Percentiles rank a stretch among this genome's conserved stretches.
Evolutionary conservation across 2,113 vertebrate species (phyloP).

Genomic region (Argyrosomus japonicus): DNA sequence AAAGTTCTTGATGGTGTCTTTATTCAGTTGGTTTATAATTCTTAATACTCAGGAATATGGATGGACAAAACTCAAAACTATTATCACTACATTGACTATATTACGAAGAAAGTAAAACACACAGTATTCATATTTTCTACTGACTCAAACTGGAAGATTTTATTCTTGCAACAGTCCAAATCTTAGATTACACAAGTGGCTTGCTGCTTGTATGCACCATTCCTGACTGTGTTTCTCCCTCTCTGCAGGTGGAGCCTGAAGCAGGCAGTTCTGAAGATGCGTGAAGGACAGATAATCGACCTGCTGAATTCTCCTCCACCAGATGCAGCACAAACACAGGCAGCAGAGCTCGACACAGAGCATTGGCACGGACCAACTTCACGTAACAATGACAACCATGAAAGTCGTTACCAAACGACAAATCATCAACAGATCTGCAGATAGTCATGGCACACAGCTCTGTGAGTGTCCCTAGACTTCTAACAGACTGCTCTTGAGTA

Average conservation of each 20-base stretch:
- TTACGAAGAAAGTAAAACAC: no score
- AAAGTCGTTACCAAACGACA: background rate
- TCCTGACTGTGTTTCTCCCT: background rate
- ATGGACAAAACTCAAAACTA: no score
- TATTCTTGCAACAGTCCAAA: no score
- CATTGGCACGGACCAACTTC: slow-evolving; percentile 15
- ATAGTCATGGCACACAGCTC: background rate
- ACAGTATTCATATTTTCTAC: no score
- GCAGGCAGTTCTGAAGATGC: slow-evolving; percentile 49
- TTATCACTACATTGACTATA: no score
- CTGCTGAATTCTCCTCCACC: slow-evolving; percentile 38
- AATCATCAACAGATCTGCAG: background rate
- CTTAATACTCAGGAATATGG: no score
- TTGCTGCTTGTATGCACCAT: background rate
- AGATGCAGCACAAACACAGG: background rate
- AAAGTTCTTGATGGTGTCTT: no score
- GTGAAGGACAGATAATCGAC: slow-evolving; percentile 51
- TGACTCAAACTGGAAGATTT: no score
- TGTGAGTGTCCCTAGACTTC: background rate
- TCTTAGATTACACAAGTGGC: no score
- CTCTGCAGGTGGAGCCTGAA: slow-evolving; percentile 62
- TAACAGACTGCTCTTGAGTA: background rate
- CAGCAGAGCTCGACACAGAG: background rate
- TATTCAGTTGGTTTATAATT: no score
- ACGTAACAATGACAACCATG: background rate